Percentiles rank a stretch among this genome's conserved stretches.
Evolutionary conservation across 1,140 invertebrate species (phyloP).

Genomic region (Nephotettix cincticeps): DNA sequence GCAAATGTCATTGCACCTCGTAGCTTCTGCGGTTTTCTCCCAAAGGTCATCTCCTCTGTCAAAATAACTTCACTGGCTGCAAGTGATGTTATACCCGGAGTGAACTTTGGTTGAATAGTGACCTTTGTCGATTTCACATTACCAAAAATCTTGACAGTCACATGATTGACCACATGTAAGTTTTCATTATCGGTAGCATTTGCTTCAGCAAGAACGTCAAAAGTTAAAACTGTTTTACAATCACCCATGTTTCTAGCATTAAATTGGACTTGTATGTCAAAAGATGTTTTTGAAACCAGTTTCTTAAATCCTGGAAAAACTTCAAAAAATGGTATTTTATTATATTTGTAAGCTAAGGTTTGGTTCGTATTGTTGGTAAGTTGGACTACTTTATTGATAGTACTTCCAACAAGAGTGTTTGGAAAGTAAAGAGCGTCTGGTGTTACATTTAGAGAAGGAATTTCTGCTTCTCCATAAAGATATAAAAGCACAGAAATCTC

Average conservation of each 20-base stretch:
- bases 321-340: too few species aligned
- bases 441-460: not conserved
- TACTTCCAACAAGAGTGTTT: not conserved
- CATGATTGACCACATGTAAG: not conserved
- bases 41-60: not conserved
- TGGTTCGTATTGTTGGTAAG: too few species aligned
- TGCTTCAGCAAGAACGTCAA: not conserved
- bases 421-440: not conserved
- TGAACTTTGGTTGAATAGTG: not conserved
- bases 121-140: not conserved
- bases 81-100: not conserved
- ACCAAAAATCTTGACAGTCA: not conserved
- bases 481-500: not conserved
- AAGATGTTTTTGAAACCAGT: too few species aligned
- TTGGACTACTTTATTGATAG: too few species aligned
- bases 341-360: too few species aligned
- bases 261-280: too few species aligned
- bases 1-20: not conserved
- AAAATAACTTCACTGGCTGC: not conserved
- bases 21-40: not conserved
- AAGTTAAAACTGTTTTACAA: not conserved
- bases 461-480: slow-evolving; percentile 1
- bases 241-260: not conserved
- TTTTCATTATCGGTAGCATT: not conserved
- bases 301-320: too few species aligned